Evolutionary conservation across 2,888 invertebrate species (phyloP), one percentile per base, ranked within the genome.

Genomic region (Abrostola triplasia): DNA sequence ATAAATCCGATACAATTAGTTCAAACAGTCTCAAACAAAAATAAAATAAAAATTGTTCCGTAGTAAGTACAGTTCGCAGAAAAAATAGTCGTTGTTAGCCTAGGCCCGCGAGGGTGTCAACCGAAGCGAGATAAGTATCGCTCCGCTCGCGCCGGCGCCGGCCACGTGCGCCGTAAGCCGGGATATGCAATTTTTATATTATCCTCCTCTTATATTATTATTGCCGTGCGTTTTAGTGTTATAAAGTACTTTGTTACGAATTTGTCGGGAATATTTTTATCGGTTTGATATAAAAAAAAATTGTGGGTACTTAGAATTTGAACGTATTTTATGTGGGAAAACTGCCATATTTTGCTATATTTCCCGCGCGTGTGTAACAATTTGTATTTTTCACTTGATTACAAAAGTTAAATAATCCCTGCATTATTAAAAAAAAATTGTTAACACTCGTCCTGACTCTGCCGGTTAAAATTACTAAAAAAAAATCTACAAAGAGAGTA

Each of bases 91-190:
- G 75, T 70, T 60, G 64, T 69, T 74, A 73, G 55, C 36, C 44
- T 37, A 50, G 63, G 12, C 48, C 48, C 7, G 52, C 13, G 72
- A 82, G 92, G 93, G 92, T 89, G 91, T 76, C 80, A 89, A 92
- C 78, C 88, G 86, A 86, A 88, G 92, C 92, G 92, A 83, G 86
- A 90, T 93, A 92, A 92, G 91, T 87, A 92, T 86, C 86, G 86
- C 77, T 72, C 63, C 72, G 86, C 81, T 55, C 66, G 70, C 61
- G 35, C 54, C 62, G 62, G 54, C 59, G 60, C 55, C 13, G 67
- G 86, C 75, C 86, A 92, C 92, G 92, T 92, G 93, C 88, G 83
- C 67, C 72, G 67, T 84, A 87, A 87, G 87, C 86, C 82, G 86
- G 85, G 82, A 82, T 83, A 85, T 86, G 88, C 90, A 89, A 91